Evolutionary conservation across 2,113 vertebrate species (phyloP).

Genomic region (Tachycineta bicolor): DNA sequence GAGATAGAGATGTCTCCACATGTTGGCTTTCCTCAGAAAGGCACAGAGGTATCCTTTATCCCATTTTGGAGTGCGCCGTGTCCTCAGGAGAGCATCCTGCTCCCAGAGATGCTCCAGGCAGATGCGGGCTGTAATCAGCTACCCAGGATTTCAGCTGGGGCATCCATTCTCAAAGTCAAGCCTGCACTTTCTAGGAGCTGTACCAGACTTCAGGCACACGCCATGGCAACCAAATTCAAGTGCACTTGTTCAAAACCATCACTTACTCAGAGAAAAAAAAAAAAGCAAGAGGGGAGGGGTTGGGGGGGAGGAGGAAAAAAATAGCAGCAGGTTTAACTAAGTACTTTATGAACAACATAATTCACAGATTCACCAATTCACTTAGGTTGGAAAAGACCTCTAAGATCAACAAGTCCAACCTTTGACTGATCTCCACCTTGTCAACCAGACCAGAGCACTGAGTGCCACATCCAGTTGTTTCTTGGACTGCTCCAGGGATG

Average conservation of each 20-base stretch:
- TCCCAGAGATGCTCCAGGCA: not conserved
- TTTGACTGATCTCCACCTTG: not conserved
- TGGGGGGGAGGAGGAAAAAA: rapidly evolving
- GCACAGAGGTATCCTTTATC: not conserved
- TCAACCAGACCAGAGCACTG: not conserved
- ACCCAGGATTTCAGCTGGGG: not conserved
- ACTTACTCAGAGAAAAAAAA: not conserved
- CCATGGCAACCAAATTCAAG: not conserved
- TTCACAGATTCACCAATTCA: not conserved
- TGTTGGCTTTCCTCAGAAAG: not conserved
- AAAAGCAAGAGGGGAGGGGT: rapidly evolving
- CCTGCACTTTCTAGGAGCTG: slow-evolving; percentile 3
- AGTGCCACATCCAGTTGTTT: rapidly evolving
- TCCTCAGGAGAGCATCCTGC: not conserved
- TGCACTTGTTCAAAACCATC: not conserved
- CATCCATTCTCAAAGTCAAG: not conserved
- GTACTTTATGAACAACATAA: not conserved
- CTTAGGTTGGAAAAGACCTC: not conserved
- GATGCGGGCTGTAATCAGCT: not conserved
- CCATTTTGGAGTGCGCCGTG: rapidly evolving
- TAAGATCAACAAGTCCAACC: not conserved
- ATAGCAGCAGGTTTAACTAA: not conserved
- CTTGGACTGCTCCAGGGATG: not conserved
- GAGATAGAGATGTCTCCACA: not conserved
- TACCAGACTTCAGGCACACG: not conserved